Evolutionary conservation across 2,113 vertebrate species (phyloP), one percentile per base, ranked within the genome.

Genomic region (Trogon melanurus): DNA sequence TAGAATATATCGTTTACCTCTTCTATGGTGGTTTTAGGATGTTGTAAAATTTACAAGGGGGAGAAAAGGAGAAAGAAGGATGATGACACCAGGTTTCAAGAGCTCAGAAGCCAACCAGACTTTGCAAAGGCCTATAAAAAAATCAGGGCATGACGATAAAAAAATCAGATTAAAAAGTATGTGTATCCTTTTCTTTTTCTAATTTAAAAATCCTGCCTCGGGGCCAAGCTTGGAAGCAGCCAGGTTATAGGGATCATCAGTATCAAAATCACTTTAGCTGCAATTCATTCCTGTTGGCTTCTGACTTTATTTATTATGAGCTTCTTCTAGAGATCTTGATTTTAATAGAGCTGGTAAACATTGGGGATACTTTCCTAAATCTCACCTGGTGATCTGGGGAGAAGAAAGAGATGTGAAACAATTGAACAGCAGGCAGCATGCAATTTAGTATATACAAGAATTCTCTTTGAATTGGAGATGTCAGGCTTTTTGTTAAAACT

Each of bases 191-290:
- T 95, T 72, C 78, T 90, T 89, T 98, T 97, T 98, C 97, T 97
- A 97, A 97, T 98, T 97, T 97, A 97, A 98, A 98, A 97, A 96
- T 97, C 71, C 84, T 98, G 97, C 97, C 96, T 97, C 58, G 56
- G 61, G 96, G 96, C 96, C 97, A 97, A 81, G 96, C 95, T 97
- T 98, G 95, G 96, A 97, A 98, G 95, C 92, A 98, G 96, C 62
- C 5, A 11, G 92, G 97, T 97, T 98, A 97, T 96, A 97, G 91
- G 86, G 96, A 97, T 97, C 83, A 94, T 96, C 88, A 65, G 95
- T 97, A 97, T 96, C 96, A 95, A 98, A 98, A 96, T 98, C 97
- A 96, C 90, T 96, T 96, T 91, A 94, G 71, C 93, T 97, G 92
- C 96, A 97, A 89, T 98, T 97, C 97, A 93, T 97, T 97, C 96